These are phyloP conservation scores for Phymastichus coffea DNA, from an alignment of 1,140 invertebrate genomes.

Conservation along the genomic window DNA sequence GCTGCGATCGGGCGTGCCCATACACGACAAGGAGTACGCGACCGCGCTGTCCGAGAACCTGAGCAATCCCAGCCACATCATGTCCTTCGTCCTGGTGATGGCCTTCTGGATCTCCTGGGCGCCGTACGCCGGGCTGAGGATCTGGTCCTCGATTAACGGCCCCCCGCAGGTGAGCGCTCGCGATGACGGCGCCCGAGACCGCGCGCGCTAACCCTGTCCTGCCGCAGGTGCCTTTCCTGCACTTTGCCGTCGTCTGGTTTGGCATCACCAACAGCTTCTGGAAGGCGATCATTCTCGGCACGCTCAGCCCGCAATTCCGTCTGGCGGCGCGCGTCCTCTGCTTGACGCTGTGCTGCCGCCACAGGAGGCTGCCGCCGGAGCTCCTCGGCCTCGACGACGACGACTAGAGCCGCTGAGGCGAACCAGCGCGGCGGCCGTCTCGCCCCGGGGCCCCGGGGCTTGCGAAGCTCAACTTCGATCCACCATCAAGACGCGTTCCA, in stretches of 20 bases:
- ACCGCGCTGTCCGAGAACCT: constrained; percentile 88
- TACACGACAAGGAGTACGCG: constrained; percentile 92
- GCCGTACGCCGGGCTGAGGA: constrained; percentile 79
- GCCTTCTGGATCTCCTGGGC: constrained; percentile 91
- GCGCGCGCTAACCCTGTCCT: too few species aligned
- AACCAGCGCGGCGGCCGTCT: too few species aligned
- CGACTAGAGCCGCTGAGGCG: constrained; percentile 66
- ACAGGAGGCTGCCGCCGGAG: constrained; percentile 75
- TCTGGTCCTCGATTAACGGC: constrained; percentile 60
- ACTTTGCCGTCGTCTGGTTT: constrained; percentile 91
- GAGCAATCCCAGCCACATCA: constrained; percentile 89
- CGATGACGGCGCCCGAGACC: too few species aligned
- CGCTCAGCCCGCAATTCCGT: constrained; percentile 87
- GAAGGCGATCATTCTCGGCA: constrained; percentile 88
- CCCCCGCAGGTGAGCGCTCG: constrained; percentile 47
- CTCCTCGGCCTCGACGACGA: constrained; percentile 80
- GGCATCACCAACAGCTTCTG: constrained; percentile 92
- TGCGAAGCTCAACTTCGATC: too few species aligned
- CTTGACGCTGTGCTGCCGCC: constrained; percentile 84
- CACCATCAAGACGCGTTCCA: too few species aligned
- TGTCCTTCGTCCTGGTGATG: constrained; percentile 89
- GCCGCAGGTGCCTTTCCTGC: constrained; percentile 77
- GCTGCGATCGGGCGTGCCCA: constrained; percentile 74
- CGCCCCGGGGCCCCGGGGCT: too few species aligned
- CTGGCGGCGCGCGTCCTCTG: constrained; percentile 83